Conservation (phyloP, 2,888 invertebrate species). For the Heteromyza rotundicornis region DNA sequence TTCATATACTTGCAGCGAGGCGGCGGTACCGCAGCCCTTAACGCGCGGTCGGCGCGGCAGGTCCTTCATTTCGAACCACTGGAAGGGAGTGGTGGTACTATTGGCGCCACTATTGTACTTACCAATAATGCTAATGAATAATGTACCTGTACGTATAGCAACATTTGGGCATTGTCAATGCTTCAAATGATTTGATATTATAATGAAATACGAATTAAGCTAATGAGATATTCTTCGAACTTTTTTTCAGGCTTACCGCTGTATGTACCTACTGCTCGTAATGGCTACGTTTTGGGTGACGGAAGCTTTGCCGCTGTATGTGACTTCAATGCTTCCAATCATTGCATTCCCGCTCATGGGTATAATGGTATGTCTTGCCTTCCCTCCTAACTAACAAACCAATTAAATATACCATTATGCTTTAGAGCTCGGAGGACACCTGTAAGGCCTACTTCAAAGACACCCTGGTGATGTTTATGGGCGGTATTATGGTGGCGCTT, state of each 20-base stretch:
- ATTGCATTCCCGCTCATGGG: conserved; percentile 84
- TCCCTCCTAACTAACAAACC: conserved; percentile 3
- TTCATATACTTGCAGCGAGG: too few species aligned
- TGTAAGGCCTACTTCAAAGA: conserved; percentile 80
- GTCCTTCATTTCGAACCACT: conserved; percentile 70
- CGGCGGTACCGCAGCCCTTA: too few species aligned
- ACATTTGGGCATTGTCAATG: not conserved
- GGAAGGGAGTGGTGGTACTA: conserved; percentile 76
- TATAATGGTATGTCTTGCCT: conserved; percentile 68
- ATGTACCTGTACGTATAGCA: conserved; percentile 65
- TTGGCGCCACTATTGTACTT: conserved; percentile 73
- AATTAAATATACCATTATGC: conserved; percentile 8
- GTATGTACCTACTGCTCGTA: conserved; percentile 79
- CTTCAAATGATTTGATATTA: not conserved
- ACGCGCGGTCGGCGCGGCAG: conserved; percentile 32
- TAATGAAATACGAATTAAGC: not conserved
- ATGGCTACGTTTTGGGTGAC: conserved; percentile 88
- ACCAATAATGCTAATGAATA: conserved; percentile 71
- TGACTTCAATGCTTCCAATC: conserved; percentile 84
- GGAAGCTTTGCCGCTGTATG: conserved; percentile 80
- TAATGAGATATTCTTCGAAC: not conserved
- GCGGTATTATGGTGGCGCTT: conserved; percentile 88
- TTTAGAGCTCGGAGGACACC: conserved; percentile 65
- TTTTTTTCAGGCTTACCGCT: conserved; percentile 68
- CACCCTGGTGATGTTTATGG: conserved; percentile 87